Evolutionary conservation across 1,140 invertebrate genomes (phyloP).

Genomic region (Papilio aristodemus): DNA sequence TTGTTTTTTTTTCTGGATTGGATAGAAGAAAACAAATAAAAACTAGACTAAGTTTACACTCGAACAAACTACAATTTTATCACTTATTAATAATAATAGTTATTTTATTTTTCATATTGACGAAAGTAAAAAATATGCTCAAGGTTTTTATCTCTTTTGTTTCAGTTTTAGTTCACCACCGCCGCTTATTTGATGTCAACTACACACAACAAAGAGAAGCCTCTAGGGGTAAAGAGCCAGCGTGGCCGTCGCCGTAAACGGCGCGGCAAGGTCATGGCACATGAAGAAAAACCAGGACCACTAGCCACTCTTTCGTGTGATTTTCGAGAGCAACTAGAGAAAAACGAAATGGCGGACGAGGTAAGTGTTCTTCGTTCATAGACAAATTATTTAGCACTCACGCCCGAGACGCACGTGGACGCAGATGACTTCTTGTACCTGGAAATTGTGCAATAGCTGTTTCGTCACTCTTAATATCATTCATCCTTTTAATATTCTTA

Average conservation of each 20-base stretch:
- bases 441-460: too few species aligned
- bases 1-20: too few species aligned
- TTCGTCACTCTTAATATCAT: too few species aligned
- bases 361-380: background rate
- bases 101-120: too few species aligned
- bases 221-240: background rate
- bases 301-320: background rate
- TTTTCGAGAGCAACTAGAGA: background rate
- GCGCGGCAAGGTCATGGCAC: background rate
- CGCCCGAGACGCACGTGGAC: too few species aligned
- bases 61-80: too few species aligned
- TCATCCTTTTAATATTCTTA: too few species aligned
- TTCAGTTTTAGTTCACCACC: background rate
- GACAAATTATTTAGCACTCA: background rate
- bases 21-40: too few species aligned
- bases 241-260: background rate
- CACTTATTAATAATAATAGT: too few species aligned
- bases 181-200: background rate
- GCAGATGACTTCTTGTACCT: too few species aligned
- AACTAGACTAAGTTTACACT: too few species aligned
- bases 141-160: background rate
- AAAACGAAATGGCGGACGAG: background rate
- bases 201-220: background rate
- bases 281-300: background rate
- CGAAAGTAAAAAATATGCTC: background rate